A percentile compares a stretch with the other conserved stretches of the same genome.
phyloP scores from a whole-genome alignment of 1,140 invertebrate genomes.

The Bombus confusus region DNA sequence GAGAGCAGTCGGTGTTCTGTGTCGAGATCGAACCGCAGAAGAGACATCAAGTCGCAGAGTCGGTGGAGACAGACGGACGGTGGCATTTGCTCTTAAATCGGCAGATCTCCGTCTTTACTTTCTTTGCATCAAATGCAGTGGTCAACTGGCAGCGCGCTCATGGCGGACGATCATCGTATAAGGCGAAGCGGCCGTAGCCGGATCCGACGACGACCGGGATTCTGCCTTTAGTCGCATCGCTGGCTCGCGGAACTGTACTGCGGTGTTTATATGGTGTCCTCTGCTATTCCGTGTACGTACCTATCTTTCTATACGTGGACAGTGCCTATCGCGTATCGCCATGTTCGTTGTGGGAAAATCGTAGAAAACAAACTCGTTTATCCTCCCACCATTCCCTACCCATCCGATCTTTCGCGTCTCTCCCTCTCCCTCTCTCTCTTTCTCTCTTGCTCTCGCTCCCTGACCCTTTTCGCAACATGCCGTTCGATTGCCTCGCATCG shows the following conservation, averaged over 20 bases:
- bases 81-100: conserved; percentile 71
- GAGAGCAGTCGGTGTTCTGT: conserved; percentile 21
- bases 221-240: conserved; percentile 74
- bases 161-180: conserved; percentile 78
- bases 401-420: conserved; percentile 34
- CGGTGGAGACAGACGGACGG: conserved; percentile 45
- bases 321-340: conserved; percentile 75
- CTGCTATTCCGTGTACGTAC: conserved; percentile 73
- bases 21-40: conserved; percentile 59
- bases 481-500: background rate
- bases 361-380: conserved; percentile 82
- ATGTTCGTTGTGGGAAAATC: conserved; percentile 80
- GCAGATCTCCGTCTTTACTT: conserved; percentile 73
- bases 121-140: conserved; percentile 75
- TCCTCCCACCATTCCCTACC: conserved; percentile 58
- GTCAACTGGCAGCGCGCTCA: conserved; percentile 67
- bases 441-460: background rate
- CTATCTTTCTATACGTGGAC: conserved; percentile 71
- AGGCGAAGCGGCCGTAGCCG: conserved; percentile 73
- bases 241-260: conserved; percentile 79
- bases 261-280: conserved; percentile 80
- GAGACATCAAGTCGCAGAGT: conserved; percentile 59
- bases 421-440: background rate
- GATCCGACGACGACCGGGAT: conserved; percentile 76
- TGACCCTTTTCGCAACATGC: background rate